phyloP scores from a whole-genome alignment of 2,888 invertebrate species.

The Anagyrus pseudococci region DNA sequence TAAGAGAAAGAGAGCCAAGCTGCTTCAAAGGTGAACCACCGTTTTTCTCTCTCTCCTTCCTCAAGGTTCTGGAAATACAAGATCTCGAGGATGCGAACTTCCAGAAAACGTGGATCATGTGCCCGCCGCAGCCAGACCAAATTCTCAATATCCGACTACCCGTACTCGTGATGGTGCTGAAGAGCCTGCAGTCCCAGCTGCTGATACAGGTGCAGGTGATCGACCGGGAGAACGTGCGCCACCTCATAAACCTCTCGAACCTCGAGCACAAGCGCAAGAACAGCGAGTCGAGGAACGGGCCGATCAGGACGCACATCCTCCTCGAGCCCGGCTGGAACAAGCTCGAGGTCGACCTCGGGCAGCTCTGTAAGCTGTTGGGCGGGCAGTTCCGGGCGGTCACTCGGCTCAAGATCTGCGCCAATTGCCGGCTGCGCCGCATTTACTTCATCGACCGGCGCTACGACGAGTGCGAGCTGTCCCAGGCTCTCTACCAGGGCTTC shows the following conservation, averaged over 20 bases:
- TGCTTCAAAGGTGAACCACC: background rate
- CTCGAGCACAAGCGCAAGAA: constrained; percentile 39
- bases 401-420: constrained; percentile 92
- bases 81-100: constrained; percentile 93
- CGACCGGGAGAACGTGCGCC: constrained; percentile 27
- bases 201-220: constrained; percentile 92
- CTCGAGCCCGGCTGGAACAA: constrained; percentile 95
- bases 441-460: constrained; percentile 75
- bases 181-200: constrained; percentile 93
- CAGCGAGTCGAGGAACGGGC: constrained; percentile 2
- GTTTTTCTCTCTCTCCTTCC: constrained; percentile 50
- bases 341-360: constrained; percentile 92
- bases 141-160: constrained; percentile 92
- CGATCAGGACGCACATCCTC: constrained; percentile 66
- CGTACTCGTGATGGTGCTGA: constrained; percentile 92
- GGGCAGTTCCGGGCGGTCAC: constrained; percentile 89
- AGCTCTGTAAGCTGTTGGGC: constrained; percentile 88
- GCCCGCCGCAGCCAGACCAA: constrained; percentile 89
- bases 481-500: constrained; percentile 49
- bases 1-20: background rate
- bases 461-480: constrained; percentile 46
- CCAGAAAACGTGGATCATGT: constrained; percentile 90
- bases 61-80: constrained; percentile 84
- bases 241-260: constrained; percentile 42
- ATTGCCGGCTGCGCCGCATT: constrained; percentile 87